A percentile compares a stretch with the other conserved stretches of the same genome.
phyloP scores from a whole-genome alignment of 2,797 vertebrate species.

The Pangasius krempfi region DNA sequence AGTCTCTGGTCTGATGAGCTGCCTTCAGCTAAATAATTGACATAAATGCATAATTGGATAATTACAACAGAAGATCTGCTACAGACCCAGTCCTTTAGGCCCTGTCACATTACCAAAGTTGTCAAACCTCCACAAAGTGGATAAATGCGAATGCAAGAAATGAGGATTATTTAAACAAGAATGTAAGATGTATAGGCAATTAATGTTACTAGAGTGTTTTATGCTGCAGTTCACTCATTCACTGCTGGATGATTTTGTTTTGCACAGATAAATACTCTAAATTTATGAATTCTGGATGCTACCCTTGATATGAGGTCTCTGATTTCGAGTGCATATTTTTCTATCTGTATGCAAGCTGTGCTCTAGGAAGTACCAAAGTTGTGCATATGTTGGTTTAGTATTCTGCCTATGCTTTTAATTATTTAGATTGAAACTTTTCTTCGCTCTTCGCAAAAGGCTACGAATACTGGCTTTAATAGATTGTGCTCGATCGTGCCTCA shows the following conservation, averaged over 20 bases:
- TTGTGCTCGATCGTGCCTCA: neutral
- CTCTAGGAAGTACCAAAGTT: neutral
- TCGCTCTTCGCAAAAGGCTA: neutral
- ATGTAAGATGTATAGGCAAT: neutral
- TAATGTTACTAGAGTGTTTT: neutral
- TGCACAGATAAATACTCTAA: neutral
- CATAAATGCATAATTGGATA: neutral
- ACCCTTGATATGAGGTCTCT: neutral
- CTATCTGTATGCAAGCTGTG: neutral
- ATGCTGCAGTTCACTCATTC: neutral
- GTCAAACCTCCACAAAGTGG: neutral
- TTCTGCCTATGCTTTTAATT: slow-evolving; percentile 1
- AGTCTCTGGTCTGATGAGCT: neutral
- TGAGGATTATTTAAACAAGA: neutral
- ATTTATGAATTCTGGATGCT: neutral
- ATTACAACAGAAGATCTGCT: neutral
- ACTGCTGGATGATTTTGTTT: neutral
- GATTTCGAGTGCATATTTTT: neutral
- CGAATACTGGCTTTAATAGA: slow-evolving; percentile 1
- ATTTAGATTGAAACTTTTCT: neutral
- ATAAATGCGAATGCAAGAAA: neutral
- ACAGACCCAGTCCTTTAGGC: no score
- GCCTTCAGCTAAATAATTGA: neutral
- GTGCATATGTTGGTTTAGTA: slow-evolving; percentile 7
- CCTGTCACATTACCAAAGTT: neutral